Evolutionary conservation across 2,888 invertebrate species (phyloP), one percentile per base, ranked within the genome.

Genomic region (Coelopa pilipes): DNA sequence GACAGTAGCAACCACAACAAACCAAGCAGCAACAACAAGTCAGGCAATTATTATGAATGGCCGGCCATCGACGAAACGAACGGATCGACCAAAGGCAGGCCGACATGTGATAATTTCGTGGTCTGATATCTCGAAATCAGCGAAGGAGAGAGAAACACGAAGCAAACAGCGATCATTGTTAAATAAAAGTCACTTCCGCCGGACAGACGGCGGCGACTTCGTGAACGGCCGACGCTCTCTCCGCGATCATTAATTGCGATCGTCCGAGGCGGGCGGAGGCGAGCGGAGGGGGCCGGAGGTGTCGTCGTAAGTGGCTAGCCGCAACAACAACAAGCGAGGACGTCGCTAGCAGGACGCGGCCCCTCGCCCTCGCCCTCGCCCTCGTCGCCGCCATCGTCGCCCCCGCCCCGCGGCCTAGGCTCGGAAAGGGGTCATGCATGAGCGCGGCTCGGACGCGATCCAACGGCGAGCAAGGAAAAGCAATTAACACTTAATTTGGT

Each of bases 401-500:
- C 34, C 34, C 60, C 53, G 3, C 3, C 53, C 53, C 53, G 10
- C n/a, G 10, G 13, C n/a, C n/a, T 53, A n/a, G 5, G n/a, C 24
- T 7, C 34, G 34, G 45, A 62, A 62, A 62, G 34, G 34, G 21
- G 50, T 50, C 50, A 49, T 50, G 66, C 66, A 66, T 66, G 66
- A 66, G 66, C 21, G 49, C 17, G 45, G 21, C 49, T 49, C 47
- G 1, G 50, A 50, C 19, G 11, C 50, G 50, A 7, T 24, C 24
- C 1, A 5, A 19, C 50, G 50, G 50, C 50, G 13, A 45, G 69
- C 45, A 69, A 59, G 45, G 46, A 69, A 45, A 45, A 57, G 69
- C 57, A 55, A 69, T 69, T 69, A 69, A 55, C 69, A 57, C 69
- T 69, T 59, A 69, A 69, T 69, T 69, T 69, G 69, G 59, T 24